Evolutionary conservation across 2,888 invertebrate genomes (phyloP), one percentile per base, ranked within the genome.

Genomic region (Tricholauxania praeusta): DNA sequence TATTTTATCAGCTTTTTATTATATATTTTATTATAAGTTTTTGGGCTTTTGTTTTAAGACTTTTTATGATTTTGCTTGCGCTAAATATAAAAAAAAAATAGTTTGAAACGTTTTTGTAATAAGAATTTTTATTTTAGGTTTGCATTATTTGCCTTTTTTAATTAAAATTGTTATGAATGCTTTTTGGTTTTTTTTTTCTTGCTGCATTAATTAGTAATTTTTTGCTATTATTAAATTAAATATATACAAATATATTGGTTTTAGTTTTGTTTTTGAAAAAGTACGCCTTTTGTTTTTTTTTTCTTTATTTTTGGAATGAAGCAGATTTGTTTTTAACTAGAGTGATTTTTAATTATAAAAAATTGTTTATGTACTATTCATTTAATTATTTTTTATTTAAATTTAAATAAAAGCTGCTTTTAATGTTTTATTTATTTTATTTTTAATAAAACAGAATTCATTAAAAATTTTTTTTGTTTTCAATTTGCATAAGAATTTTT

Each of bases 301-400:
- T 69, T 28, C 55, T 4, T 67, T 19, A 12, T 67, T 39, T 53
- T 69, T 53, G 47, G 53, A 70, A 70, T 63, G 62, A 70, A 70
- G 70, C 70, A 53, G 70, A 75, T 70, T 75, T 70, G 57, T 71
- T 72, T 76, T 76, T 77, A 77, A 76, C 75, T 63, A 64, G 64
- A 68, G 64, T 72, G 55, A 69, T 59, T 68, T 63, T 66, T 63
- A 70, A 39, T 53, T 63, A 70, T 75, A 78, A 78, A 77, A 78
- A 77, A 69, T 77, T 78, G 73, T 74, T 69, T 32, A 63, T 60
- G 60, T 70, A 17, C 15, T 53, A 51, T 32, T 10, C 32, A 15
- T 5, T 51, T 71, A n/a, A 3, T 39, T 19, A 39, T 14, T 52
- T 69, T 69, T 47, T 28, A n/a, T 70, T 70, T 53, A 53, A 53